phyloP scores from a whole-genome alignment of 2,113 vertebrate genomes.

The Ramphastos sulfuratus region DNA sequence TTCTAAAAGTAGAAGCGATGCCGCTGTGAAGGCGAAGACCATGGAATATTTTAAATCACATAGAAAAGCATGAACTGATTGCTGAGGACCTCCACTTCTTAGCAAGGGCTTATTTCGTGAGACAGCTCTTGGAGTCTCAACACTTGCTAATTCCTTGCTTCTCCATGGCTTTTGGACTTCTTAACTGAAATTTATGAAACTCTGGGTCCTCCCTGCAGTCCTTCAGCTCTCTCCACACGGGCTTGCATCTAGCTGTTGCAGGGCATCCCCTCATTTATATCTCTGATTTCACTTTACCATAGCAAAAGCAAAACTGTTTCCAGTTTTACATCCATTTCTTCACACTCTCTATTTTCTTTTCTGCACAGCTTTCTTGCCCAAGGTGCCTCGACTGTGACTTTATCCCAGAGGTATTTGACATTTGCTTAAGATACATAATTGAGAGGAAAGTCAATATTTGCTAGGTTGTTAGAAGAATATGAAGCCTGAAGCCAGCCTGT shows the following conservation, averaged over 20 bases:
- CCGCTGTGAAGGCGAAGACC: background rate
- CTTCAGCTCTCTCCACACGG: background rate
- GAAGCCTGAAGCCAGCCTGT: background rate
- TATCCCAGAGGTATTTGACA: background rate
- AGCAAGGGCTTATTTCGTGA: background rate
- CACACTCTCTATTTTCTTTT: background rate
- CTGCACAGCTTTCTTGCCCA: background rate
- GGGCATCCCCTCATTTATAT: background rate
- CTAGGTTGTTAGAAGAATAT: background rate
- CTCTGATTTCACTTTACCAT: background rate
- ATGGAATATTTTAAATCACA: background rate
- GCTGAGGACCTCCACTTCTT: background rate
- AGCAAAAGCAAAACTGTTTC: background rate
- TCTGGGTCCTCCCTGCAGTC: background rate
- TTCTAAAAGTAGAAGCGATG: background rate
- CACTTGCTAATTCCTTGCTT: background rate
- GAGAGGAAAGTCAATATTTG: background rate
- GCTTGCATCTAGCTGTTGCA: background rate
- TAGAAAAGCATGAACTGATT: background rate
- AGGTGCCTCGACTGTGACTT: background rate
- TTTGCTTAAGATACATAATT: background rate
- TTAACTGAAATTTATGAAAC: background rate
- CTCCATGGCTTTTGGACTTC: background rate
- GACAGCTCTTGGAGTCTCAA: background rate
- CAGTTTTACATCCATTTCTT: background rate